Percentiles rank a stretch among this genome's conserved stretches.
These are phyloP conservation scores for Heterocephalus glaber DNA, from an alignment of 2,113 vertebrate species.

Conservation along the genomic window DNA sequence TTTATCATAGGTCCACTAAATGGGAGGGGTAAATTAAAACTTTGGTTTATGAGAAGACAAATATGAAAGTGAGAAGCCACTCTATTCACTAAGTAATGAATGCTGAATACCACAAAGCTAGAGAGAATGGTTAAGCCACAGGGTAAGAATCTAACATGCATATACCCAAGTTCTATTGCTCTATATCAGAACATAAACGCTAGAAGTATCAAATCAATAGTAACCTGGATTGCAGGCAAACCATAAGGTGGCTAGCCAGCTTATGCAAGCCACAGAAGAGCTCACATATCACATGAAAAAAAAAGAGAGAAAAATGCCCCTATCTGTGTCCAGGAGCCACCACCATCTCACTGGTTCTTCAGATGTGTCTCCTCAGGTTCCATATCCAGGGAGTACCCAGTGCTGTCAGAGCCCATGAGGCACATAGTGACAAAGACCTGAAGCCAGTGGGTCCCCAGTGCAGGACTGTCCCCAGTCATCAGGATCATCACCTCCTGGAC, in stretches of 20 bases:
- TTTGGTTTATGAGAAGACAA: neutral
- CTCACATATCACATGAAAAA: neutral
- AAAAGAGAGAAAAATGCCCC: neutral
- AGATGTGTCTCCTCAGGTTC: neutral
- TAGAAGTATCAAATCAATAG: neutral
- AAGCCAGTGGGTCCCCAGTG: neutral
- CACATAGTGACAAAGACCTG: neutral
- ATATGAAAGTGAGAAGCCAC: neutral
- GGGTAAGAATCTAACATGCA: neutral
- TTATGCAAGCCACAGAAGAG: neutral
- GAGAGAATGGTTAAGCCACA: neutral
- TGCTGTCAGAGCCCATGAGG: neutral
- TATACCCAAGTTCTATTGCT: neutral
- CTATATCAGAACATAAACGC: neutral
- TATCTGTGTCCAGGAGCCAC: neutral
- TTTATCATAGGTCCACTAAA: neutral
- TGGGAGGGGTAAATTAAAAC: neutral
- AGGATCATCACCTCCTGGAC: too few species aligned
- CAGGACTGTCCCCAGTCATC: too few species aligned
- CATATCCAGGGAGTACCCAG: neutral
- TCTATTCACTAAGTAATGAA: neutral
- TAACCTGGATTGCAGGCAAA: neutral
- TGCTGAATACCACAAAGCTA: neutral
- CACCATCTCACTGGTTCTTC: neutral
- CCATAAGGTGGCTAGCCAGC: neutral